Evolutionary conservation across 2,113 vertebrate genomes (phyloP), one percentile per base, ranked within the genome.

Genomic region (Ardeotis arabs): DNA sequence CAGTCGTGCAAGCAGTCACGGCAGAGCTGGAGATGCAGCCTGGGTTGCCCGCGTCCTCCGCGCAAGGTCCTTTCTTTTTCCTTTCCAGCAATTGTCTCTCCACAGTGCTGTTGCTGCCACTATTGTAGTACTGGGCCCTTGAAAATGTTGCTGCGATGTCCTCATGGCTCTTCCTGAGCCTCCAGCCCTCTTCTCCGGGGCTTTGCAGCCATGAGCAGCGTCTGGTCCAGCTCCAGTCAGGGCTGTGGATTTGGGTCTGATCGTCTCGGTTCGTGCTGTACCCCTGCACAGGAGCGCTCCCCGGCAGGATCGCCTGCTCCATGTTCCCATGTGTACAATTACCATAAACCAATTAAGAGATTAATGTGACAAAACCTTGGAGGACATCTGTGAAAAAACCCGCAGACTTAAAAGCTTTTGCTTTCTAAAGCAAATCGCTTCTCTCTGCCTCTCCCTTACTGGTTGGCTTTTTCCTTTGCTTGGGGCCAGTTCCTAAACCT

Each of bases 311-410:
- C 7, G 14, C 74, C 55, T 1, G 11, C 69, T 72, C 0, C 0
- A 4, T 64, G 62, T 53, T 89, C 77, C 77, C 18, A 2, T 70
- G 62, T 79, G 29, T 63, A 63, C 79, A 92, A 70, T 93, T 95
- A 84, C 78, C 25, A 74, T 95, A 95, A 96, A 91, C 74, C 55
- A 91, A 87, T 96, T 97, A 93, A 93, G 84, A 92, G 94, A 94
- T 97, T 91, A 94, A 76, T 89, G 70, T 83, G 67, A 89, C 91
- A 94, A 83, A 95, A 91, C 74, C 89, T 85, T 89, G 28, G 69
- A 75, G 84, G 74, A 78, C 0, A 0, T 53, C 89, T 66, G 15
- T 69, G 64, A 67, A 84, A 89, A 88, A 93, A 25, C 19, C 55
- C 83, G 62, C 62, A 70, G 92, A 80, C 69, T 89, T 94, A 82